Evolutionary conservation across 2,113 vertebrate species (phyloP).

Genomic region (Amblyopsis rosae): DNA sequence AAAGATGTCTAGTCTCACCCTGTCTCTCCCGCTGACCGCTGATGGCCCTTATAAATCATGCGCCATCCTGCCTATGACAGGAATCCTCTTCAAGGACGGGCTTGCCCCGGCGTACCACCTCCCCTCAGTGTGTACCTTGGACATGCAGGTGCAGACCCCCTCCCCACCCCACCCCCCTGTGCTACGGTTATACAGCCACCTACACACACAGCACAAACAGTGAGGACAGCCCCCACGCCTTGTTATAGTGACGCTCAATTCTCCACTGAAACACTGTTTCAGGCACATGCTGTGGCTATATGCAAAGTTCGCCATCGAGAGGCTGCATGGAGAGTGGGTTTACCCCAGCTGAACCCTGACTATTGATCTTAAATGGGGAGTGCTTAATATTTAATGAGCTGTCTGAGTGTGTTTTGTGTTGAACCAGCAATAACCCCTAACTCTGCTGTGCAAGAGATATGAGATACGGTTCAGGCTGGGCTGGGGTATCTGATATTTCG

Average conservation of each 20-base stretch:
- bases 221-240: slow-evolving; percentile 37
- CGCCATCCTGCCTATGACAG: slow-evolving; percentile 71
- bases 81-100: slow-evolving; percentile 76
- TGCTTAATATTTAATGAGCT: slow-evolving; percentile 42
- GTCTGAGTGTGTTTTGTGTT: slow-evolving; percentile 60
- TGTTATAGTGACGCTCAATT: slow-evolving; percentile 28
- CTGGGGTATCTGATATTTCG: slow-evolving; percentile 54
- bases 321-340: slow-evolving; percentile 48
- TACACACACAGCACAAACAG: slow-evolving; percentile 61
- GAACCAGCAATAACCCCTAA: slow-evolving; percentile 78
- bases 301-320: slow-evolving; percentile 59
- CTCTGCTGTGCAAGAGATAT: slow-evolving; percentile 58
- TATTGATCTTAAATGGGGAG: slow-evolving; percentile 39
- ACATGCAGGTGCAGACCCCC: slow-evolving; percentile 47
- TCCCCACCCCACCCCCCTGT: slow-evolving; percentile 29
- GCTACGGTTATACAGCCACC: slow-evolving; percentile 65
- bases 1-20: slow-evolving; percentile 56
- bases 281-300: slow-evolving; percentile 60
- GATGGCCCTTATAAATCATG: slow-evolving; percentile 76
- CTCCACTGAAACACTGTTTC: slow-evolving; percentile 39
- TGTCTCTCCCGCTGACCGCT: slow-evolving; percentile 51
- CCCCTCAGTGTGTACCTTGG: slow-evolving; percentile 44
- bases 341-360: slow-evolving; percentile 40
- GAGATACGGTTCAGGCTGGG: slow-evolving; percentile 59
- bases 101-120: slow-evolving; percentile 40